Base-by-base conservation (phyloP, 2,797 vertebrate genomes). In the Acanthurus tractus region DNA sequence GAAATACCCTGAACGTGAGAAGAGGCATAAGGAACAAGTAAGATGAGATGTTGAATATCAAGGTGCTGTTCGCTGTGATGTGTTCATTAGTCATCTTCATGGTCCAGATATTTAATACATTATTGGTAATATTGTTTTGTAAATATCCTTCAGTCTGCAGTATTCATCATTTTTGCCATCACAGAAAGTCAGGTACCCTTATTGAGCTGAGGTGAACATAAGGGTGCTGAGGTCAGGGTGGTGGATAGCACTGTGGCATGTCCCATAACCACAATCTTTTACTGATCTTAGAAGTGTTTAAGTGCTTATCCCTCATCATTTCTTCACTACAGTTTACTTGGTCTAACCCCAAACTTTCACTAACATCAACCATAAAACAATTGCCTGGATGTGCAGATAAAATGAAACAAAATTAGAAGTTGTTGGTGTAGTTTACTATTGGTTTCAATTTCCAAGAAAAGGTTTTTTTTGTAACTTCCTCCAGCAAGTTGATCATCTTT, bases 391-490 rank as follows among this genome's bases (percentile, higher is more conserved):
- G 17, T 38, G 42, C 42, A 42, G 53, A 29, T 15, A 22, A 40
- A 40, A 40, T 40, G 38, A 40, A 40, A 40, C 29, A 6, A 34
- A 34, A 7, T 34, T 7, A 3, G 7, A 65, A 42, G 20, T 70
- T 0, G 0, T 59, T 18, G 18, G 25, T 48, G 72, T 18, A 56
- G 36, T 65, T 55, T 34, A 15, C 12, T 42, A 63, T 0, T 54
- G 1, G 11, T 40, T 40, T 40, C 50, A 40, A 57, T 20, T 14
- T 67, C 63, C 50, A 23, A 62, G 79, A 66, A 14, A 55, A 38
- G 71, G 63, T 66, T 11, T 36, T 20, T 63, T n/a, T 46, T 72
- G 66, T 49, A 38, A 72, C 53, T 74, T 70, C 55, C 64, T 54
- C 20, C 42, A 22, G 29, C 9, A 45, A 76, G 62, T 83, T 81